Evolutionary conservation across 2,888 invertebrate genomes (phyloP), one percentile per base, ranked within the genome.

Genomic region (Drosophila emarginata): DNA sequence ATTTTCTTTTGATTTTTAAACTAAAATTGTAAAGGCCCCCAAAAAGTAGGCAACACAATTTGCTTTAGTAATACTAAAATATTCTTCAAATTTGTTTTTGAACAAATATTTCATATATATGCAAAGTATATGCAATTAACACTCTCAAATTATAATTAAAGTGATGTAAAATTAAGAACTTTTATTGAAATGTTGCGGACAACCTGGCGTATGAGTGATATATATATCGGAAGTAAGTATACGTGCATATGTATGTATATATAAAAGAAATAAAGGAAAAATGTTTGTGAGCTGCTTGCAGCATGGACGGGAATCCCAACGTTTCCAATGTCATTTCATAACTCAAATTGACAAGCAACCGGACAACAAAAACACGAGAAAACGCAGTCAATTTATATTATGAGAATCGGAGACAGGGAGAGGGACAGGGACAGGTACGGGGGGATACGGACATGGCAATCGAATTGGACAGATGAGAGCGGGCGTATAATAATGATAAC

Each of bases 331-430:
- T 12, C 61, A 68, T 80, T 82, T 80, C 83, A 78, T 83, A 86
- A 80, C 78, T 72, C 80, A 83, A 75, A 67, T 68, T 76, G 80
- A 80, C 80, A 85, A 59, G 71, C 63, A 54, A 45, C 53, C 65
- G 72, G 61, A 65, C 59, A 74, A 65, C 61, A 50, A 62, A 14
- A 4, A 15, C 23, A 9, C 7, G 2, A 15, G 5, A 9, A 12
- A 58, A 61, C 54, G 64, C 75, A 75, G 72, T 80, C 80, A 67
- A 78, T 86, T 78, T 86, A 69, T 80, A 76, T 86, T 83, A 78
- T 69, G 65, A 66, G 62, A 64, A 67, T 69, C 66, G 54, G 52
- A 66, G 61, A 58, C 56, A n/a, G n/a, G 64, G 32, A 70, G 57
- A 63, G 54, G 66, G 26, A 56, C 1, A 56, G 9, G 36, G 32